These are phyloP conservation scores for Oscheius onirici DNA, from an alignment of 2,888 invertebrate genomes.

Conservation along the genomic window DNA sequence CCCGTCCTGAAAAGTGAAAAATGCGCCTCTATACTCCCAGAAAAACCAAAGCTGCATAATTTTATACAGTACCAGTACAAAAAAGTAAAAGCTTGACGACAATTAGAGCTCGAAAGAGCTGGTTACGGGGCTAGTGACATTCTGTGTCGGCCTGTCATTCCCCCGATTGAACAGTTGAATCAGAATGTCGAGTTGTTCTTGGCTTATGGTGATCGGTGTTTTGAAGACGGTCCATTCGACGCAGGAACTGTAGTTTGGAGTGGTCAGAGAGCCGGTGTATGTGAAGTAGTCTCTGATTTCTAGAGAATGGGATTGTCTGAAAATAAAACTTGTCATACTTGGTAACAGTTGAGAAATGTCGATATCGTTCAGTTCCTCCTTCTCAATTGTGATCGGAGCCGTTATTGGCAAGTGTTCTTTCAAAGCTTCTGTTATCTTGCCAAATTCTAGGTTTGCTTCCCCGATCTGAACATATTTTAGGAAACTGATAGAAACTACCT, in stretches of 20 bases:
- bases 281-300: constrained; percentile 71
- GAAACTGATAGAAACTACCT: constrained; percentile 38
- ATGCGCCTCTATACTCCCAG: too few species aligned
- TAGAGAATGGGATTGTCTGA: not conserved
- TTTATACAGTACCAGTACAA: too few species aligned
- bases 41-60: too few species aligned
- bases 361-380: constrained; percentile 14
- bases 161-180: constrained; percentile 6
- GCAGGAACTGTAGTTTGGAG: constrained; percentile 72
- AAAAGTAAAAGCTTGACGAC: too few species aligned
- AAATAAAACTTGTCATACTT: not conserved
- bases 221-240: constrained; percentile 72
- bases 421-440: constrained; percentile 19
- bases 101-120: constrained; percentile 1
- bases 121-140: constrained; percentile 3
- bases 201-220: constrained; percentile 70
- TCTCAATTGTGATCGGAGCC: constrained; percentile 12
- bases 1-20: too few species aligned
- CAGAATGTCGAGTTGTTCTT: constrained; percentile 40
- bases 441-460: constrained; percentile 16
- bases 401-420: constrained; percentile 3
- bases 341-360: constrained; percentile 25
- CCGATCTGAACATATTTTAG: constrained; percentile 16
- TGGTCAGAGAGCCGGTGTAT: constrained; percentile 72
- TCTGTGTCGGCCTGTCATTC: constrained; percentile 17